phyloP scores from a whole-genome alignment of 2,797 vertebrate species.

The Denticeps clupeoides region DNA sequence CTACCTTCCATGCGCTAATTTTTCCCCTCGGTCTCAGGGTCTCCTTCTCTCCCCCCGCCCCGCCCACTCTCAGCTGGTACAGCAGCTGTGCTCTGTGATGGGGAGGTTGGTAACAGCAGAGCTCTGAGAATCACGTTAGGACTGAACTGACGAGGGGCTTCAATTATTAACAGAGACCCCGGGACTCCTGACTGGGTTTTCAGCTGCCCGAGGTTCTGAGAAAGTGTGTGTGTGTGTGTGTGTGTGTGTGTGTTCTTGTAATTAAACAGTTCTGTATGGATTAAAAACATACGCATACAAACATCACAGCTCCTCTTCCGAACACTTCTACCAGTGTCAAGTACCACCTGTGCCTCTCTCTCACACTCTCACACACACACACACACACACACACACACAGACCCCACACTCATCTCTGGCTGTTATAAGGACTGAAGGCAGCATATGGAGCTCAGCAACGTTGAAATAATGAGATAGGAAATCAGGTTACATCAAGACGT shows the following conservation, averaged over 20 bases:
- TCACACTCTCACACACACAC: background rate
- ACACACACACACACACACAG: background rate
- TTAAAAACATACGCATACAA: no score
- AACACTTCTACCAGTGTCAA: no score
- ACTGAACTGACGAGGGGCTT: constrained; percentile 29
- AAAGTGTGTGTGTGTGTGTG: background rate
- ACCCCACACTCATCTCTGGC: background rate
- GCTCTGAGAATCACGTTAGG: constrained; percentile 24
- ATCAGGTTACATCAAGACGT: no score
- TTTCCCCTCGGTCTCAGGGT: no score
- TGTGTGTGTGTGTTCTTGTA: background rate
- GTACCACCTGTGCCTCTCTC: no score
- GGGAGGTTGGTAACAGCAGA: constrained; percentile 23
- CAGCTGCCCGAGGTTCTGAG: background rate
- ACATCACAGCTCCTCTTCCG: no score
- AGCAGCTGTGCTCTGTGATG: constrained; percentile 22
- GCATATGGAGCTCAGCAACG: no score
- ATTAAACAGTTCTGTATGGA: background rate
- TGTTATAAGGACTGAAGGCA: no score
- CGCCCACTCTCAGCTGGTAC: background rate
- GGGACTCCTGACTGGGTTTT: constrained; percentile 20
- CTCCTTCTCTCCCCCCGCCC: background rate
- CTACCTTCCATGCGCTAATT: no score
- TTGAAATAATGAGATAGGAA: no score
- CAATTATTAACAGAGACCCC: constrained; percentile 41